Conservation (phyloP, 1,140 invertebrate genomes). For the Oppia nitens region DNA sequence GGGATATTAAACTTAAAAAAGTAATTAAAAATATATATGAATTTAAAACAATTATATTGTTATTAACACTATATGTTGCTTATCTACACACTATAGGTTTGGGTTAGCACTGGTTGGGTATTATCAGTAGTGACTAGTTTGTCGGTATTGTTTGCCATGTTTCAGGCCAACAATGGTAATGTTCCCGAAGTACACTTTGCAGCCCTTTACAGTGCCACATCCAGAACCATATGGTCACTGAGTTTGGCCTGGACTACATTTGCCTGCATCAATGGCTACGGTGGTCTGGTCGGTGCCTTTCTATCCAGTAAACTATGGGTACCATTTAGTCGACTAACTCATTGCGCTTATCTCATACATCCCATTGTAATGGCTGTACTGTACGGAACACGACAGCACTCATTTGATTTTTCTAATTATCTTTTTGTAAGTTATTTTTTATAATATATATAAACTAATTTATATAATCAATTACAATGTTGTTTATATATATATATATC, state of each 20-base stretch:
- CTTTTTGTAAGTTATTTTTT: constrained; percentile 18
- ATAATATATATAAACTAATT: neutral
- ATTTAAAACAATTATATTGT: neutral
- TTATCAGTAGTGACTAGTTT: constrained; percentile 1
- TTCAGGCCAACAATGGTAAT: constrained; percentile 21
- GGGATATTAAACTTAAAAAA: constrained; percentile 12
- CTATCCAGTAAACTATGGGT: constrained; percentile 28
- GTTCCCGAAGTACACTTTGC: constrained; percentile 23
- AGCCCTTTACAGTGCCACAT: constrained; percentile 61
- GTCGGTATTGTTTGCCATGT: constrained; percentile 21
- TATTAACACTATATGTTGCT: neutral
- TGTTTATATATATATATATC: constrained; percentile 18
- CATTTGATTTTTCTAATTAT: constrained; percentile 19
- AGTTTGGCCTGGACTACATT: constrained; percentile 67
- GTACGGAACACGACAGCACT: constrained; percentile 20
- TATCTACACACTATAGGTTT: neutral
- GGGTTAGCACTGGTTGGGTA: constrained; percentile 17
- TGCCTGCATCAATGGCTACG: constrained; percentile 58
- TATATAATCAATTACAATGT: neutral
- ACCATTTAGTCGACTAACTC: constrained; percentile 31
- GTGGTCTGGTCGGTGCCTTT: constrained; percentile 27
- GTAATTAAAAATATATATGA: constrained; percentile 6
- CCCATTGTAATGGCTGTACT: constrained; percentile 24
- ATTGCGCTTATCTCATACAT: constrained; percentile 32
- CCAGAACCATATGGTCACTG: constrained; percentile 64